A percentile compares a stretch with the other conserved stretches of the same genome.
Evolutionary conservation across 2,113 vertebrate genomes (phyloP).

Genomic region (Heteronetta atricapilla): DNA sequence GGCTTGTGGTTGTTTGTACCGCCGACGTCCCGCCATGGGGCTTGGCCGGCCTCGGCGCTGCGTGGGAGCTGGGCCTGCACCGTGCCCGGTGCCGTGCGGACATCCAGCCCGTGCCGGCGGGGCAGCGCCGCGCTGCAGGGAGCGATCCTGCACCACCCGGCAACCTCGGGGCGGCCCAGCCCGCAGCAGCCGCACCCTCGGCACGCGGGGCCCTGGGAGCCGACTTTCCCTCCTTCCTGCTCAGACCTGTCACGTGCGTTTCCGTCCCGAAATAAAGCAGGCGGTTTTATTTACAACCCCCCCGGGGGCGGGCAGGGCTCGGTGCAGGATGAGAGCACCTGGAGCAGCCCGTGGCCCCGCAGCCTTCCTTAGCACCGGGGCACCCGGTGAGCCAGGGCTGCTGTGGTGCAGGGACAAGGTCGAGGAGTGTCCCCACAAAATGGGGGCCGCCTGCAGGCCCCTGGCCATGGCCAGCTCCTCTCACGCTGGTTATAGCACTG

Average conservation of each 20-base stretch:
- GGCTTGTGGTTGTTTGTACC: background rate
- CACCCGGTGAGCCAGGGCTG: rapidly evolving
- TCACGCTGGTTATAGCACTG: rapidly evolving
- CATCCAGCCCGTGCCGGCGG: rapidly evolving
- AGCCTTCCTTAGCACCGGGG: background rate
- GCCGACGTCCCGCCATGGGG: rapidly evolving
- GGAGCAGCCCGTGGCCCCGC: background rate
- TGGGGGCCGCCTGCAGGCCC: background rate
- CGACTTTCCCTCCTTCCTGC: background rate
- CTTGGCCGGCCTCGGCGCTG: rapidly evolving
- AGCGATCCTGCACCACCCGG: rapidly evolving
- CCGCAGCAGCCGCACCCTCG: background rate
- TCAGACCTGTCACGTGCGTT: background rate
- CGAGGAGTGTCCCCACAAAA: background rate
- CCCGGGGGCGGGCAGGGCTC: background rate
- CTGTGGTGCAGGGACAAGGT: background rate
- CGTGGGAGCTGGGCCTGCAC: rapidly evolving
- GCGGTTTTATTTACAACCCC: conserved; percentile 13
- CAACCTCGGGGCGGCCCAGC: rapidly evolving
- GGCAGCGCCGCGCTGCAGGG: background rate
- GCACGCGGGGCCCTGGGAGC: background rate
- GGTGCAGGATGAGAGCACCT: rapidly evolving
- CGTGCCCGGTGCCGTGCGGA: background rate
- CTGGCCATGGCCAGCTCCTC: background rate
- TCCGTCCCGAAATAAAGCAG: conserved; percentile 24